Base-by-base conservation (phyloP, 2,888 invertebrate species). In the Trichogramma dendrolimi region DNA sequence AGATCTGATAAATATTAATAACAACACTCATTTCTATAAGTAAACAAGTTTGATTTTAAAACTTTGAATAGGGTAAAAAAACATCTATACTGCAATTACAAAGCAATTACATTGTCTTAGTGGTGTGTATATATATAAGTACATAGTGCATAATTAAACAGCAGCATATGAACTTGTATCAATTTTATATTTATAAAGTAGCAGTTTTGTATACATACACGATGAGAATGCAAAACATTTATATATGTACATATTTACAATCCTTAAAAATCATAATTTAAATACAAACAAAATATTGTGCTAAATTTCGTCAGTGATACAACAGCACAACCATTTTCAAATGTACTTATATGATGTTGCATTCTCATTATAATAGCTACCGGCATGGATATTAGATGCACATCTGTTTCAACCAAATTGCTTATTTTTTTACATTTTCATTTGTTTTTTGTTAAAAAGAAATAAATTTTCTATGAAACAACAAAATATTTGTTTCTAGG, bases 181-280 rank as follows among this genome's bases (percentile, higher is more conserved):
- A 54, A 40, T 6, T 51, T 60, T 38, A 42, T 60, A 55, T 60
- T 55, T 14, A 62, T 40, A 40, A 60, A 59, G 64, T 57, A 11
- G 44, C 52, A 61, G 44, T 60, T 47, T 51, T 60, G 58, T 51
- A 63, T 53, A 62, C 41, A 58, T 61, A 67, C 54, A 63, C 62
- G 68, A 68, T 67, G 69, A 70, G 62, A 66, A 68, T 62, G 65
- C 69, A 68, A 68, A 69, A 69, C 66, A 61, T 69, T 69, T 70
- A 67, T 66, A 51, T 62, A 61, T 63, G 65, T 63, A 70, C 68
- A 68, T 69, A 71, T 71, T 67, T 70, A 70, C 70, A 70, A 69
- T 67, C 67, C 65, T 64, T 68, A 67, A 63, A 55, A 55, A 42
- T 60, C 62, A 61, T n/a, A 58, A 49, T 51, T 60, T 11, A 47